Evolutionary conservation across 37 sponge, comb jelly and placozoan species (phyloP).

Genomic region (Oopsacas minuta): DNA sequence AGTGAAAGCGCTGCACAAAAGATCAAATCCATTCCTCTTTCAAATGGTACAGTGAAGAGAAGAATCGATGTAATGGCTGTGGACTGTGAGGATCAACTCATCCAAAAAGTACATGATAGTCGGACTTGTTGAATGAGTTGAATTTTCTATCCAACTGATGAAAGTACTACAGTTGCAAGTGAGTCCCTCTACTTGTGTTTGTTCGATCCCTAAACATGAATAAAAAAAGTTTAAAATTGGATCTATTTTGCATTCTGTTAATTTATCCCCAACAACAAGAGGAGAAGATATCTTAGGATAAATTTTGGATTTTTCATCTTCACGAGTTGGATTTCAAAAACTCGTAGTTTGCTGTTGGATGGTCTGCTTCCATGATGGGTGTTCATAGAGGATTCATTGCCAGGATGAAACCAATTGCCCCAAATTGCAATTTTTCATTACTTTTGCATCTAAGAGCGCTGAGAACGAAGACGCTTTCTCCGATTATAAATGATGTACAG

Average conservation of each 20-base stretch:
- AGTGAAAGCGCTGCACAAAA: background rate
- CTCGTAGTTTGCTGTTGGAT: background rate
- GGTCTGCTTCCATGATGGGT: background rate
- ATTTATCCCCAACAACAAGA: background rate
- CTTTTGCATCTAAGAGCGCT: background rate
- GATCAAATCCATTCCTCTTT: background rate
- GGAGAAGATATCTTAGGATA: background rate
- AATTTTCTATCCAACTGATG: background rate
- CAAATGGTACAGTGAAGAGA: background rate
- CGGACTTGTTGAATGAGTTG: too few species aligned
- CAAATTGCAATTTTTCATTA: background rate
- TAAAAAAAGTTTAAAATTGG: background rate
- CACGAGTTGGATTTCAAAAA: background rate
- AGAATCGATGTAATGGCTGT: background rate
- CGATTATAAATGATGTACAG: background rate
- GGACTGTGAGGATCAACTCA: background rate
- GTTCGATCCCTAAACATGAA: background rate
- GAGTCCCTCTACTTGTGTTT: background rate
- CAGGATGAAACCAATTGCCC: background rate
- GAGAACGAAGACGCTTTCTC: background rate
- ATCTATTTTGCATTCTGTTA: background rate
- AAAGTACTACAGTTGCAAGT: background rate
- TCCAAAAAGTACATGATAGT: background rate
- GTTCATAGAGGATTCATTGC: background rate
- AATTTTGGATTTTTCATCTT: background rate